Evolutionary conservation across 2,113 vertebrate species (phyloP), one percentile per base, ranked within the genome.

Genomic region (Myotis davidii): DNA sequence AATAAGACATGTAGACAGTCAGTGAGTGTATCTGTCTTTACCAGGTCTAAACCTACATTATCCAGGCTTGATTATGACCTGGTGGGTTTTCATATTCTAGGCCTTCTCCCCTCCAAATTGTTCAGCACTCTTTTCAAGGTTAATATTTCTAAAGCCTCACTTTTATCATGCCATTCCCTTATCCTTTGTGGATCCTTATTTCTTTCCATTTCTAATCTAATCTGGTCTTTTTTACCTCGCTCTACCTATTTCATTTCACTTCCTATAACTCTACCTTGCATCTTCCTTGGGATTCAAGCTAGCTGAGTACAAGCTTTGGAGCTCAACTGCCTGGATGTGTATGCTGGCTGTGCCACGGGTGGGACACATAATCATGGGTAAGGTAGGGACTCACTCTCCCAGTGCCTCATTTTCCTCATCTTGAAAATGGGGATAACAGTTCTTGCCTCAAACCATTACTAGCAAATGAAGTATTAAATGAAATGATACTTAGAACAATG

Each of bases 251-350:
- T 6, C 34, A 27, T 25, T 32, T 95, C n/a, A 34, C 42, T 32
- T 69, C 56, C 11, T 50, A 10, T 17, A 32, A 9, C 29, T 74
- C 37, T 10, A 48, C 21, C 6, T 25, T 27, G 2, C 11, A 3
- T 56, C 37, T 87, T 84, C 56, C n/a, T 74, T 29, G 37, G 52
- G 21, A 48, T 17, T 20, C 42, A 42, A 6, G 1, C 10, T 9
- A 4, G 1, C 16, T 29, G 45, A 54, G 3, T 6, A 81, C 9
- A 12, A 39, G 4, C 16, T 73, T 17, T 4, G 9, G 29, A 64
- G 25, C 21, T 32, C 5, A 0, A 1, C 16, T 2, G 1, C n/a
- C 45, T 11, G 25, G n/a, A 9, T 2, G 3, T 56, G 20, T 65
- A 69, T 2, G 6, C 34, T 27, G 11, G 8, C 45, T 76, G 18